phyloP scores from a whole-genome alignment of 2,113 vertebrate species.

The Pachycephala philippinensis region DNA sequence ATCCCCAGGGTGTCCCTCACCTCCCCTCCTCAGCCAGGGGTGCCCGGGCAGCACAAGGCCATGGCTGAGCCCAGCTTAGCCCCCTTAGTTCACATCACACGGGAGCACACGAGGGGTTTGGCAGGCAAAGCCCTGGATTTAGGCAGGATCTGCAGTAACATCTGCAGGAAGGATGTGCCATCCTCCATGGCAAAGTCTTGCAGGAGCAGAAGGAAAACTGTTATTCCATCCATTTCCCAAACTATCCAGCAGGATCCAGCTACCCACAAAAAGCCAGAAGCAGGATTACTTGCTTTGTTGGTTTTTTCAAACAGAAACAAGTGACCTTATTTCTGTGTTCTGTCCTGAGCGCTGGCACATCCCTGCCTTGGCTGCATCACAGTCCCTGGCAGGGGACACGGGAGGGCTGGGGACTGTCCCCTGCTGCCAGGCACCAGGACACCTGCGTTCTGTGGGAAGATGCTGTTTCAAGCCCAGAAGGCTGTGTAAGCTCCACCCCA shows the following conservation, averaged over 20 bases:
- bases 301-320: neutral
- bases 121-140: neutral
- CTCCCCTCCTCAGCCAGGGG: neutral
- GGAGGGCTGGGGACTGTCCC: neutral
- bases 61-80: neutral
- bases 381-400: neutral
- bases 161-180: neutral
- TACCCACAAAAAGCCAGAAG: neutral
- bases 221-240: neutral
- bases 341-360: neutral
- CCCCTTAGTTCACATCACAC: fast-evolving
- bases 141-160: neutral
- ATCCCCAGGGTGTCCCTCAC: neutral
- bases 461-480: neutral
- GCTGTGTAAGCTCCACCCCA: neutral
- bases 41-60: neutral
- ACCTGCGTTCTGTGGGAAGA: neutral
- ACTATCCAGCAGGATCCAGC: neutral
- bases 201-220: neutral
- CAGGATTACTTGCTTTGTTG: neutral
- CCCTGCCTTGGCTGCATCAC: neutral
- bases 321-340: neutral
- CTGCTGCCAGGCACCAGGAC: neutral
- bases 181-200: neutral
- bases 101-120: fast-evolving